These are phyloP conservation scores for Zaprionus tsacasi DNA, from an alignment of 1,140 invertebrate genomes.

Conservation along the genomic window DNA sequence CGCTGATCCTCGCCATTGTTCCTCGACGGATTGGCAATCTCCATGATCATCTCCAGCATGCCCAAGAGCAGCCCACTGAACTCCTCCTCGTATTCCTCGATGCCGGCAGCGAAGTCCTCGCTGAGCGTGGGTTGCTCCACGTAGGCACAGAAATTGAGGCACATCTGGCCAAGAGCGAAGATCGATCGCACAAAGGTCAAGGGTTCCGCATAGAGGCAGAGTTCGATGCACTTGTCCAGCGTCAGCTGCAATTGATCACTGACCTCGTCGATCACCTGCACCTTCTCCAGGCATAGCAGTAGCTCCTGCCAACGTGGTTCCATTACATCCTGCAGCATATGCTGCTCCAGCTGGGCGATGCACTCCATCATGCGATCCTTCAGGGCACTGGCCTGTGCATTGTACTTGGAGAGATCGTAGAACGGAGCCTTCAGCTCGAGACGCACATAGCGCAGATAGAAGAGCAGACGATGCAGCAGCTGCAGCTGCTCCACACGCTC, in stretches of 20 bases:
- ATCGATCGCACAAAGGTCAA: slow-evolving; percentile 49
- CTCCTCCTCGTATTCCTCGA: slow-evolving; percentile 21
- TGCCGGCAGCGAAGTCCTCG: background rate
- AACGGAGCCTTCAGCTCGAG: slow-evolving; percentile 16
- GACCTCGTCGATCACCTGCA: slow-evolving; percentile 50
- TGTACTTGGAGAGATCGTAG: background rate
- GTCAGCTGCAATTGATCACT: slow-evolving; percentile 30
- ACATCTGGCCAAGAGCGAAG: slow-evolving; percentile 57
- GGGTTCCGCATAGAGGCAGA: slow-evolving; percentile 39
- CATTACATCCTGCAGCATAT: slow-evolving; percentile 51
- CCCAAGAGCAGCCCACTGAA: slow-evolving; percentile 38
- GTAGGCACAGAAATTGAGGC: slow-evolving; percentile 55
- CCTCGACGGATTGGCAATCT: slow-evolving; percentile 28
- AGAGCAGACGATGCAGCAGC: slow-evolving; percentile 56
- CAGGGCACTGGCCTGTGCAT: background rate
- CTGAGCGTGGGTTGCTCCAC: slow-evolving; percentile 9
- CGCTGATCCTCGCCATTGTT: slow-evolving; percentile 14
- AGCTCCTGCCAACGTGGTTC: slow-evolving; percentile 46
- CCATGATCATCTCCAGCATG: slow-evolving; percentile 47
- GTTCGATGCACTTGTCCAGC: slow-evolving; percentile 29
- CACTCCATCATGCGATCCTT: slow-evolving; percentile 40
- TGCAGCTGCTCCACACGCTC: slow-evolving; percentile 51
- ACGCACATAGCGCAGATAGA: slow-evolving; percentile 53
- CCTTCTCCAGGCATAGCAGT: slow-evolving; percentile 4
- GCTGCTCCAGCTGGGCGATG: slow-evolving; percentile 54